phyloP scores from a whole-genome alignment of 1,140 invertebrate species.

The Drosophila setifemur region DNA sequence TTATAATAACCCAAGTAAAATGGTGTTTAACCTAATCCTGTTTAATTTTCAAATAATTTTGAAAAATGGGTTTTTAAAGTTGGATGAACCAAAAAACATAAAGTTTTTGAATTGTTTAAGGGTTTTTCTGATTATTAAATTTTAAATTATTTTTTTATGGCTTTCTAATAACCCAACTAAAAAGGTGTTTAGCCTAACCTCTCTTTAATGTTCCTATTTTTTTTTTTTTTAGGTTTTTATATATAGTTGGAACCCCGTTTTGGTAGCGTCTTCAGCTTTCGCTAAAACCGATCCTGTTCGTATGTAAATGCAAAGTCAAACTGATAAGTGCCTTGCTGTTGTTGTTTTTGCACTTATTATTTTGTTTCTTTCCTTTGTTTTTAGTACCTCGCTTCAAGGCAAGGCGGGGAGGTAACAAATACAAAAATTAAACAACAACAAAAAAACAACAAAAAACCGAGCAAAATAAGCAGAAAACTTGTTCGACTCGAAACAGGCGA shows the following conservation, averaged over 20 bases:
- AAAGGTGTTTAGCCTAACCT: too few species aligned
- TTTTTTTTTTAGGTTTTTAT: not conserved
- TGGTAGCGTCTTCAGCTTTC: conserved; percentile 24
- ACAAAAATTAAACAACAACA: conserved; percentile 28
- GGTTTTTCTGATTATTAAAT: too few species aligned
- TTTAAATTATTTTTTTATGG: too few species aligned
- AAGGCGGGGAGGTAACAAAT: conserved; percentile 23
- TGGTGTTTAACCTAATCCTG: too few species aligned
- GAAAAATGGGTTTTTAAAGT: too few species aligned
- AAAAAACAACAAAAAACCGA: conserved; percentile 25
- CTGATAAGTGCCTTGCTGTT: conserved; percentile 47
- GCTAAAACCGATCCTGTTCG: conserved; percentile 16
- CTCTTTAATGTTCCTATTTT: too few species aligned
- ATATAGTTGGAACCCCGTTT: not conserved
- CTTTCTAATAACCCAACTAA: too few species aligned
- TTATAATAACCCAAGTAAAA: too few species aligned
- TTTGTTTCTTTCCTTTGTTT: conserved; percentile 36
- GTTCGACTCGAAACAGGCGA: conserved; percentile 53
- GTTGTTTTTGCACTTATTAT: conserved; percentile 15
- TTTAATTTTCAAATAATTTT: too few species aligned
- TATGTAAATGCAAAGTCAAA: conserved; percentile 56
- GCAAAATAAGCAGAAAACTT: conserved; percentile 54
- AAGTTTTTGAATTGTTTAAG: too few species aligned
- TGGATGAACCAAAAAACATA: too few species aligned
- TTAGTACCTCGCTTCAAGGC: conserved; percentile 54